phyloP scores from a whole-genome alignment of 1,140 invertebrate genomes.

The Steinernema feltiae region DNA sequence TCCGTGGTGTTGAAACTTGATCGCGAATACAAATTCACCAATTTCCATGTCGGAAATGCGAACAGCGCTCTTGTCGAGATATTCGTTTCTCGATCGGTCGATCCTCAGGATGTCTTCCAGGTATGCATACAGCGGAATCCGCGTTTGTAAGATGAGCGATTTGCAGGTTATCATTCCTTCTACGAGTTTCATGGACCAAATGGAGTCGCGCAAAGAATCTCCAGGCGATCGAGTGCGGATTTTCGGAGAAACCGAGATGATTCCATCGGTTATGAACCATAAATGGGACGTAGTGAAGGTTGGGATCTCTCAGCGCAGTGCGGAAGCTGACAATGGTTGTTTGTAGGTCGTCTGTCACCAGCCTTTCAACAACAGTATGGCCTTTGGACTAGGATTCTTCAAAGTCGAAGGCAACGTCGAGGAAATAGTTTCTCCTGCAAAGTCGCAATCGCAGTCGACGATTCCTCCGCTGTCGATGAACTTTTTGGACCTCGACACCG shows the following conservation, averaged over 20 bases:
- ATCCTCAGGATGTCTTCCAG: background rate
- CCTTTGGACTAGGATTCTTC: background rate
- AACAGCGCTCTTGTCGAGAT: slow-evolving; percentile 1
- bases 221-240: background rate
- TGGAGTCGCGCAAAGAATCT: background rate
- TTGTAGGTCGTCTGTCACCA: background rate
- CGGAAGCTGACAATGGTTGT: background rate
- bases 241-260: background rate
- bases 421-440: background rate
- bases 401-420: slow-evolving; percentile 4
- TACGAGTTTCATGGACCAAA: slow-evolving; percentile 1
- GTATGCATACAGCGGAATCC: background rate
- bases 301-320: background rate
- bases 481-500: background rate
- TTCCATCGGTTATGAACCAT: background rate
- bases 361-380: background rate
- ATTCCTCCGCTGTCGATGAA: background rate
- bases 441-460: background rate
- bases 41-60: slow-evolving; percentile 1
- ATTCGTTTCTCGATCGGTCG: background rate
- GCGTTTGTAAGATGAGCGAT: background rate
- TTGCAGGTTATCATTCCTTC: slow-evolving; percentile 1
- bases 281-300: slow-evolving; percentile 8
- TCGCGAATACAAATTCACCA: slow-evolving; percentile 1
- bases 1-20: background rate